These are phyloP conservation scores for Sparidentex hasta DNA, from an alignment of 2,797 vertebrate genomes.

Conservation along the genomic window DNA sequence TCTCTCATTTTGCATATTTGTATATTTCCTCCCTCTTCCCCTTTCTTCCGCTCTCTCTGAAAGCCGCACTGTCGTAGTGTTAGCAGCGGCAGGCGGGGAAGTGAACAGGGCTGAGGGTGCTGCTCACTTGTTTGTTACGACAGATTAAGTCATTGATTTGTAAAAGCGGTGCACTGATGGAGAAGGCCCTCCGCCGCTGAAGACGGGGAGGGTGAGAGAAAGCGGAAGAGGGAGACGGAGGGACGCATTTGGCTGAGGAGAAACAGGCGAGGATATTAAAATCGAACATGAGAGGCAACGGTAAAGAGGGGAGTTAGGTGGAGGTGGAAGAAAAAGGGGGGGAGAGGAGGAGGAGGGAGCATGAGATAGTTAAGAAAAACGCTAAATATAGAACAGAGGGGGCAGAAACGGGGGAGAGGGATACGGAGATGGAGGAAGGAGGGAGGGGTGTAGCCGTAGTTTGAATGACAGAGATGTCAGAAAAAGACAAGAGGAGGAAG, in stretches of 20 bases:
- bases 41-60: constrained; percentile 23
- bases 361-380: constrained; percentile 68
- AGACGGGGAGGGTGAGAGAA: constrained; percentile 34
- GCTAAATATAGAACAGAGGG: constrained; percentile 75
- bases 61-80: constrained; percentile 38
- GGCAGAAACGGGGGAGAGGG: constrained; percentile 50
- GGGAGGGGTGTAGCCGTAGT: constrained; percentile 53
- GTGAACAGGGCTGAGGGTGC: constrained; percentile 66
- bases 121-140: constrained; percentile 88
- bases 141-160: constrained; percentile 88
- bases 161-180: constrained; percentile 85
- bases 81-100: constrained; percentile 35
- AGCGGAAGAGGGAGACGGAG: constrained; percentile 24
- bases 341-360: constrained; percentile 39
- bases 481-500: constrained; percentile 45
- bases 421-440: constrained; percentile 39
- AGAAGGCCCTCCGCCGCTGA: constrained; percentile 76
- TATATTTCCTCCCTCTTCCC: constrained; percentile 14
- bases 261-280: constrained; percentile 38
- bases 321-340: constrained; percentile 47
- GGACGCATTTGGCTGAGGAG: constrained; percentile 44
- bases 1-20: constrained; percentile 17
- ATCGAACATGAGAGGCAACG: constrained; percentile 39
- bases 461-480: constrained; percentile 68
- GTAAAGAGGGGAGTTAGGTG: constrained; percentile 59